Evolutionary conservation across 2,113 vertebrate genomes (phyloP).

Genomic region (Dicentrarchus labrax): DNA sequence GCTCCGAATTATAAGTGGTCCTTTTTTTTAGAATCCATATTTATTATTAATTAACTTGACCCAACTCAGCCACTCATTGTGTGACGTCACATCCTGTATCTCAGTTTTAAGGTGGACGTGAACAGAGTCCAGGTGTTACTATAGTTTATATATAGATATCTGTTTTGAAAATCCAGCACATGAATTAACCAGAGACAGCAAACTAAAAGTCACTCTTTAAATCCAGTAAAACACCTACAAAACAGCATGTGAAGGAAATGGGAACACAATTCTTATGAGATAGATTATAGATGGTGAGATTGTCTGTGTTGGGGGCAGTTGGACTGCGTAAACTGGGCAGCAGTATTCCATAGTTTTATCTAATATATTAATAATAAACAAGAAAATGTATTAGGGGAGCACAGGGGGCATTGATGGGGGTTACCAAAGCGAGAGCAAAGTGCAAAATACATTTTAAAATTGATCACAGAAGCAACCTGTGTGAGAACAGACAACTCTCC

Average conservation of each 20-base stretch:
- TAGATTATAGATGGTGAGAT: not conserved
- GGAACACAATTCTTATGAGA: not conserved
- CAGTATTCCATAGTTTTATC: constrained; percentile 7
- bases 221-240: not conserved
- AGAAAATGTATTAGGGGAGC: not conserved
- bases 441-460: constrained; percentile 1
- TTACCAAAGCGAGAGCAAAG: constrained; percentile 12
- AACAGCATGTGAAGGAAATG: not conserved
- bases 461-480: not conserved
- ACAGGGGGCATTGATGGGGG: not conserved
- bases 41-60: not conserved
- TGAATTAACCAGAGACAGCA: not conserved
- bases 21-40: not conserved
- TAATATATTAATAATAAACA: constrained; percentile 18
- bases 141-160: not conserved
- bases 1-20: not conserved
- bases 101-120: not conserved
- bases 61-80: not conserved
- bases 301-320: constrained; percentile 14
- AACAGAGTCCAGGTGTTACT: not conserved
- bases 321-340: not conserved
- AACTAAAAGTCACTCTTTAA: not conserved
- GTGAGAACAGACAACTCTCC: not conserved
- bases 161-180: not conserved
- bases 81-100: not conserved